Percentiles rank a stretch among this genome's conserved stretches.
phyloP scores from a whole-genome alignment of 2,113 vertebrate species.

The Cheirogaleus medius region DNA sequence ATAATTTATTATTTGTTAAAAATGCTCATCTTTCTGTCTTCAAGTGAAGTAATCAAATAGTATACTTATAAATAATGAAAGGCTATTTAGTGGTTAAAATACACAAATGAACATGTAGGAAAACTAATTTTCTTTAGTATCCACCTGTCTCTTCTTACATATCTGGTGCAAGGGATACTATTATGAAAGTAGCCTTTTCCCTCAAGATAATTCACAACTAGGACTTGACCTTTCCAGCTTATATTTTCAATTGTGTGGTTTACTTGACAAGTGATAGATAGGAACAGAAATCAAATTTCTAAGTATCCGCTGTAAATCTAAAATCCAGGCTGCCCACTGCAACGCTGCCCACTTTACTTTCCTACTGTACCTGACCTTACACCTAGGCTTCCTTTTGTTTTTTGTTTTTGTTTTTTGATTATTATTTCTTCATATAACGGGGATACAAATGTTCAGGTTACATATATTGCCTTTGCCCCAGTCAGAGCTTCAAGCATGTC shows the following conservation, averaged over 20 bases:
- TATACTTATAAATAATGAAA: not conserved
- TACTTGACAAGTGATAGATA: not conserved
- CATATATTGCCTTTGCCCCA: too few relatives aligned
- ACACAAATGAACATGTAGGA: not conserved
- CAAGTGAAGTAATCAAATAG: not conserved
- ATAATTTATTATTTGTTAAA: not conserved
- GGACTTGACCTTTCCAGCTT: not conserved
- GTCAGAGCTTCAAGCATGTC: too few relatives aligned
- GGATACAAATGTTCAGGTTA: too few relatives aligned
- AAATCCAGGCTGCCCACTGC: not conserved
- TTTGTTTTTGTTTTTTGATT: too few relatives aligned
- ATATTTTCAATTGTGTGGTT: not conserved
- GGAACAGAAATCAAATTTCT: not conserved
- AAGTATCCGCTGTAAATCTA: not conserved
- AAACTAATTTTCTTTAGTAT: not conserved
- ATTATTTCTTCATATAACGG: too few relatives aligned
- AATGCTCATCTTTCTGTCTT: not conserved
- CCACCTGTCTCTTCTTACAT: not conserved
- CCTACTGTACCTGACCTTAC: not conserved
- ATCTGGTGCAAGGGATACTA: not conserved
- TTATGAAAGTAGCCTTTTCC: not conserved
- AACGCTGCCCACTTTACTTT: accelerated
- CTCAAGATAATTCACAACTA: not conserved
- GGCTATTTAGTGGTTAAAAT: not conserved
- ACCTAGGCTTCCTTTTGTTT: not conserved